These are phyloP conservation scores for Cephus pygmeus DNA, from an alignment of 2,888 invertebrate species.

Conservation along the genomic window DNA sequence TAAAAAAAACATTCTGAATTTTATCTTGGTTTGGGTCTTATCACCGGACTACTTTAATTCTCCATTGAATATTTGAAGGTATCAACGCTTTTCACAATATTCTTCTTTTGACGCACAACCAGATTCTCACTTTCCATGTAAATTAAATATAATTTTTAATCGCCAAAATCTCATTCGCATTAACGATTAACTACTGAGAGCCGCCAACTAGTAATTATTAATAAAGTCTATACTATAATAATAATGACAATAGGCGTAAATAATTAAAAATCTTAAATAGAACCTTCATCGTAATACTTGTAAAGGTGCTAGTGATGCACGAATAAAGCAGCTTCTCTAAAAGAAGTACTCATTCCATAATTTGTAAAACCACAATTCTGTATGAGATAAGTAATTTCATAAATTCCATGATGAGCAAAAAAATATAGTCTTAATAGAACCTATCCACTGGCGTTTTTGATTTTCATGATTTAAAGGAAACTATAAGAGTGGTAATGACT, in stretches of 20 bases:
- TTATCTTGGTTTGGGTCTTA: too few relatives aligned
- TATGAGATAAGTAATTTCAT: not conserved
- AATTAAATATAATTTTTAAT: constrained; percentile 17
- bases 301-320: not conserved
- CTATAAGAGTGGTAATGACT: not conserved
- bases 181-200: constrained; percentile 5
- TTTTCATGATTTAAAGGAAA: not conserved
- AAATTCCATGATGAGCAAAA: not conserved
- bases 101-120: constrained; percentile 30
- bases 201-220: constrained; percentile 20
- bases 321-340: not conserved
- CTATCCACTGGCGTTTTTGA: not conserved
- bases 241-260: not conserved
- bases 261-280: not conserved
- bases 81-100: constrained; percentile 10
- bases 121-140: constrained; percentile 35
- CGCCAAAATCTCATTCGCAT: not conserved
- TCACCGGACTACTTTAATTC: constrained; percentile 2
- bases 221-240: constrained; percentile 19
- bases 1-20: too few relatives aligned
- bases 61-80: constrained; percentile 10
- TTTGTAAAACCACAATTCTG: not conserved
- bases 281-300: not conserved
- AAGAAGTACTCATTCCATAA: not conserved
- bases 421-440: not conserved